Conservation (phyloP, 2,797 vertebrate species). For the Chanos chanos region DNA sequence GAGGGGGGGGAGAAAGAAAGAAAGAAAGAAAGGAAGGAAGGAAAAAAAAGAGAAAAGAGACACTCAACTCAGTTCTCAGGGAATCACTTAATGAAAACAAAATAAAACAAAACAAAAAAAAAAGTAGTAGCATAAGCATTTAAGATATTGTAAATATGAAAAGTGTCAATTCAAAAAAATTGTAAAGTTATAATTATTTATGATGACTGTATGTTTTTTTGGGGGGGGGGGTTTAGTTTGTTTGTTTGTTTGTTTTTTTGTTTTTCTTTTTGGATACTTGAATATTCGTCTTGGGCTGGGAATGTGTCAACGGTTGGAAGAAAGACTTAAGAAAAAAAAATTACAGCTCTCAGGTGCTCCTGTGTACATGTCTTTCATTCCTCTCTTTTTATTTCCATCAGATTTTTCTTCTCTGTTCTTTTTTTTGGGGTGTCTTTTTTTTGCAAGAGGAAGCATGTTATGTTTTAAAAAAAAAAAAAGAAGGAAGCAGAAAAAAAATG, state of each 20-base stretch:
- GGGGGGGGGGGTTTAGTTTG: no score
- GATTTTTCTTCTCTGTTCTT: conserved; percentile 33
- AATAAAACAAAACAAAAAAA: conserved; percentile 89
- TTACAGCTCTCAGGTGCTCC: conserved; percentile 93
- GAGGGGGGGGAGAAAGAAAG: conserved; percentile 44
- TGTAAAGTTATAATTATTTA: conserved; percentile 99
- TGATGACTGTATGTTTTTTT: conserved; percentile 77
- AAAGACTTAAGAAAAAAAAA: conserved; percentile 68
- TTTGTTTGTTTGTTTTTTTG: conserved; percentile 56
- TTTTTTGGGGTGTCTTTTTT: conserved; percentile 53
- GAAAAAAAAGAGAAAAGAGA: conserved; percentile 70
- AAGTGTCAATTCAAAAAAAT: conserved; percentile 97
- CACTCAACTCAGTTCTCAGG: conserved; percentile 93
- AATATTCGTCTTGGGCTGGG: conserved; percentile 80
- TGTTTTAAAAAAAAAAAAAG: conserved; percentile 26
- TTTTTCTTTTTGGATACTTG: conserved; percentile 78
- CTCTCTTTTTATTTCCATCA: conserved; percentile 49
- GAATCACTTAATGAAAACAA: conserved; percentile 97
- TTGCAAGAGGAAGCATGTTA: conserved; percentile 64
- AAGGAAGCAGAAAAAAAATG: conserved; percentile 31
- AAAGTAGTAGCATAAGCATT: conserved; percentile 88
- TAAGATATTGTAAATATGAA: conserved; percentile 99
- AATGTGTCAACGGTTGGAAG: conserved; percentile 68
- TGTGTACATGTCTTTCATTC: conserved; percentile 71
- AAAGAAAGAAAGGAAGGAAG: conserved; percentile 73